phyloP scores from a whole-genome alignment of 1,140 invertebrate species.

The Paraescarpia echinospica region DNA sequence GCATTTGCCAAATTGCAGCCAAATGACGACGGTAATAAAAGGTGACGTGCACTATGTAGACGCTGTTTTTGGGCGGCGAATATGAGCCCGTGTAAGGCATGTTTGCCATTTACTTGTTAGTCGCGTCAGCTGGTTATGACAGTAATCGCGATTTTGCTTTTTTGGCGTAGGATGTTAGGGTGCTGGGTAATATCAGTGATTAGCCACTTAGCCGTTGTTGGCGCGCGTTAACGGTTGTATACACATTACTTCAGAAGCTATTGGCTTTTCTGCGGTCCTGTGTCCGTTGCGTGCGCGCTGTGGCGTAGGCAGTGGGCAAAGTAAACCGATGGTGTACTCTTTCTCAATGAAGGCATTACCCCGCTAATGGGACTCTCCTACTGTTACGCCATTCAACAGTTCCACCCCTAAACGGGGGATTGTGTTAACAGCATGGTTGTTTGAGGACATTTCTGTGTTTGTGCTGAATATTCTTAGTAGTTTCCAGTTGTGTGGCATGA shows the following conservation, averaged over 20 bases:
- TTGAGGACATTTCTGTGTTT: no score
- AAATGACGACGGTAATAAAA: not conserved
- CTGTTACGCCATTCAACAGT: not conserved
- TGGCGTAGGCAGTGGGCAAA: not conserved
- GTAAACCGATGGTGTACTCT: not conserved
- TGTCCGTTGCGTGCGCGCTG: not conserved
- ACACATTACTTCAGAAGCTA: not conserved
- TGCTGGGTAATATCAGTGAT: not conserved
- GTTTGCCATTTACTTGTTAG: not conserved
- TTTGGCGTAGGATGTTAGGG: not conserved
- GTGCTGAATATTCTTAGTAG: no score
- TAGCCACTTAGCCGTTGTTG: not conserved
- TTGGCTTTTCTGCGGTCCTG: not conserved
- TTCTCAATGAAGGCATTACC: not conserved
- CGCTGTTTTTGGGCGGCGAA: not conserved
- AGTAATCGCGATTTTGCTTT: not conserved
- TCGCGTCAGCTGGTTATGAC: not conserved
- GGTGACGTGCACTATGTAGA: not conserved
- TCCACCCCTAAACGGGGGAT: no score
- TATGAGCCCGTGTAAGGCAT: not conserved
- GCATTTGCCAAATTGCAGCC: not conserved
- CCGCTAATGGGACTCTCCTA: not conserved
- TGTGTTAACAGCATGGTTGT: no score
- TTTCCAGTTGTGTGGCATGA: no score
- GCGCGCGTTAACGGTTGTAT: not conserved